These are phyloP conservation scores for Thalassaphorura encarpata DNA, from an alignment of 1,140 invertebrate species.

Conservation along the genomic window DNA sequence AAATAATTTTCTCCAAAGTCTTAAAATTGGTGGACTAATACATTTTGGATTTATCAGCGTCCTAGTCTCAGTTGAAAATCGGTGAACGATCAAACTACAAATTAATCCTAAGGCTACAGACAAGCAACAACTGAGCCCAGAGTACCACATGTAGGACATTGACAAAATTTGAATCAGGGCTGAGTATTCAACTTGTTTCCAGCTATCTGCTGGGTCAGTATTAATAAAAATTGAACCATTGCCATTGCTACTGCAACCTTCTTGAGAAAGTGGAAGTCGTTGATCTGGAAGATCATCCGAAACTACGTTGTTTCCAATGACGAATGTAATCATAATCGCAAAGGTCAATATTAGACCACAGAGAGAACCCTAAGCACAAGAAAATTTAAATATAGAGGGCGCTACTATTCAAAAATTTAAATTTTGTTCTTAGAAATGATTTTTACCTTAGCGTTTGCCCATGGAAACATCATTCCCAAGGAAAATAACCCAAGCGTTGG, in stretches of 20 bases:
- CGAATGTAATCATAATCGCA: not conserved
- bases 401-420: not conserved
- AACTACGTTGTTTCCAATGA: slow-evolving; percentile 16
- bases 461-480: slow-evolving; percentile 64
- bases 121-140: not conserved
- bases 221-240: slow-evolving; percentile 3
- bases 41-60: slow-evolving; percentile 2
- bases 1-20: slow-evolving; percentile 3
- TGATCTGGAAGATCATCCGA: slow-evolving; percentile 15
- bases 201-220: slow-evolving; percentile 5
- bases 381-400: not conserved
- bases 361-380: not conserved
- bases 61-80: not conserved
- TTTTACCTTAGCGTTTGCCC: slow-evolving; percentile 54
- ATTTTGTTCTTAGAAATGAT: not conserved
- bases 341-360: not conserved
- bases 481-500: slow-evolving; percentile 65
- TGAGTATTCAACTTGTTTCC: slow-evolving; percentile 15
- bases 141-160: slow-evolving; percentile 17
- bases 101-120: slow-evolving; percentile 4
- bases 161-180: slow-evolving; percentile 3
- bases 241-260: slow-evolving; percentile 15
- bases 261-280: slow-evolving; percentile 1
- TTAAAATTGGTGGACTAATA: slow-evolving; percentile 10
- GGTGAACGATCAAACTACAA: not conserved